Conservation (phyloP, 2,888 invertebrate species). For the Scaptomyza flava region DNA sequence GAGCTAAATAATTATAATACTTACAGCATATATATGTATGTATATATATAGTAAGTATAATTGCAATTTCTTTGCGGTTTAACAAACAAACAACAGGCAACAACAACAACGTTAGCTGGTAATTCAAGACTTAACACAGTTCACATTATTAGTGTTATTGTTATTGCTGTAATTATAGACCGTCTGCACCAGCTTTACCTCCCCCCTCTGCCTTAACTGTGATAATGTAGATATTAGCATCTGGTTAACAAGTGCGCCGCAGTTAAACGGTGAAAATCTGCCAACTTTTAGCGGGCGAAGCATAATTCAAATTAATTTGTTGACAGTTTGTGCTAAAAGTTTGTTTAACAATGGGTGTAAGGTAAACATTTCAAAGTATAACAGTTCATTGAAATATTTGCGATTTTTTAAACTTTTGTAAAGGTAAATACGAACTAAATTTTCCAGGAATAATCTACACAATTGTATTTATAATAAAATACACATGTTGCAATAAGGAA, state of each 20-base stretch:
- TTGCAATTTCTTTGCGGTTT: conserved; percentile 68
- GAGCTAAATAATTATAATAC: conserved; percentile 67
- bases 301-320: conserved; percentile 76
- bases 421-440: no score
- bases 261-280: conserved; percentile 75
- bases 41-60: conserved; percentile 42
- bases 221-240: conserved; percentile 65
- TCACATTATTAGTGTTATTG: conserved; percentile 64
- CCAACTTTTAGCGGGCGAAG: conserved; percentile 66
- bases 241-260: conserved; percentile 76
- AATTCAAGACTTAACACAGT: conserved; percentile 63
- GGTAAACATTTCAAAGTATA: no score
- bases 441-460: no score
- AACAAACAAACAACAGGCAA: conserved; percentile 22
- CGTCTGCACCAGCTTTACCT: no score
- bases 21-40: conserved; percentile 25
- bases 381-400: no score
- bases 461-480: no score
- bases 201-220: conserved; percentile 3
- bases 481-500: background rate
- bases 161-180: conserved; percentile 52
- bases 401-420: no score
- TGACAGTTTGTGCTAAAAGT: conserved; percentile 53
- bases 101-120: conserved; percentile 34
- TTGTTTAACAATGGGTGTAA: background rate